Base-by-base conservation (phyloP, 2,888 invertebrate species). In the Anthoptus insignis region DNA sequence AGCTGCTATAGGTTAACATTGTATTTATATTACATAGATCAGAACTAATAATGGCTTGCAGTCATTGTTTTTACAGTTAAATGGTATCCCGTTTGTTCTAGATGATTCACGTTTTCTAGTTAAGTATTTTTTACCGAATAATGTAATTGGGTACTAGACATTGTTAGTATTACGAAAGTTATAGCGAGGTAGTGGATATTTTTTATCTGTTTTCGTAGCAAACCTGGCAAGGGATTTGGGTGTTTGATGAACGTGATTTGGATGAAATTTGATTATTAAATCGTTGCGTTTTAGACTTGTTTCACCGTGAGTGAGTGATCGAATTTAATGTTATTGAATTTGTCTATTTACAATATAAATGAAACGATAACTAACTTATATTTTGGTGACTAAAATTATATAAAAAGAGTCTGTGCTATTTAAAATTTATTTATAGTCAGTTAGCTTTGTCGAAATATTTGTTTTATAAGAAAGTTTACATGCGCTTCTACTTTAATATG, bases 141-240 rank as follows among this genome's bases (percentile, higher is more conserved):
- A 56, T 56, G 69, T 79, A 76, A 77, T 78, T 81, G 82, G 80
- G 79, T 84, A 82, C 70, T 81, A 79, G 78, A 67, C 65, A 74
- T 78, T 78, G 77, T 82, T 79, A 79, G 79, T 73, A 70, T 71
- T 75, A 61, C 56, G 56, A 50, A 50, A 57, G 74, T 76, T 75
- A 75, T 74, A 73, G 75, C 72, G 70, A 66, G 68, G 50, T 64
- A 52, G 64, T 52, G n/a, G n/a, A 64, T 64, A 58, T 64, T 64
- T 58, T 64, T 64, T 64, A 64, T 45, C 64, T 64, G 64, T 64
- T 64, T 68, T 67, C 49, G 56, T 57, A 64, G 63, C 63, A 49
- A 50, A 63, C 63, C 49, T 56, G 63, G 47, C 56, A 29, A 39
- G 56, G 49, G 56, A 45, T 47, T 32, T 32, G 57, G 29, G 37